phyloP scores from a whole-genome alignment of 2,888 invertebrate species.

The Thalpophila matura region DNA sequence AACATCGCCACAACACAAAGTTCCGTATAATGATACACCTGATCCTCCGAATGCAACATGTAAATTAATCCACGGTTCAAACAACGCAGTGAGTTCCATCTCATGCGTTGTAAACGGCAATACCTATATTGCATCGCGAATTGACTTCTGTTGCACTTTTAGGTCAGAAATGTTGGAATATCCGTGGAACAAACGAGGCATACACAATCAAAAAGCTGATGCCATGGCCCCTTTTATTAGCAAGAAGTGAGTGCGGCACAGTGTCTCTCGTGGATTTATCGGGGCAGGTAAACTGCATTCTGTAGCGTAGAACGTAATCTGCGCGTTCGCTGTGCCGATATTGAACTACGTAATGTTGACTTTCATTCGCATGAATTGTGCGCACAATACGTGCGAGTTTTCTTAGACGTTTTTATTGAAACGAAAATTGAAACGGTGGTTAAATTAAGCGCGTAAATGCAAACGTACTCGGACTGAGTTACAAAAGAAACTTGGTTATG shows the following conservation, averaged over 20 bases:
- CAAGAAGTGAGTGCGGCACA: conserved; percentile 48
- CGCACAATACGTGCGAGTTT: conserved; percentile 21
- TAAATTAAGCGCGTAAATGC: conserved; percentile 10
- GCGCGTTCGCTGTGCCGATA: conserved; percentile 43
- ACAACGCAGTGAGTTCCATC: conserved; percentile 62
- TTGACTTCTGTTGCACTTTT: conserved; percentile 54
- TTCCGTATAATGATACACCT: conserved; percentile 1
- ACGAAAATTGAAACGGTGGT: conserved; percentile 9
- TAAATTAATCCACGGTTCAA: conserved; percentile 42
- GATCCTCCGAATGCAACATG: conserved; percentile 23
- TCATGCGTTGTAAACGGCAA: conserved; percentile 66
- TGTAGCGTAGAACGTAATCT: conserved; percentile 47
- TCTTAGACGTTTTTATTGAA: conserved; percentile 34
- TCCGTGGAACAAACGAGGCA: conserved; percentile 68
- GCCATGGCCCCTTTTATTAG: conserved; percentile 64
- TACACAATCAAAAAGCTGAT: conserved; percentile 75
- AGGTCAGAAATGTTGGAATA: conserved; percentile 66
- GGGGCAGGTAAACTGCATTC: conserved; percentile 59
- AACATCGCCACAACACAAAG: neutral
- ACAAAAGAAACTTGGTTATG: too few relatives aligned
- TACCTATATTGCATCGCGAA: conserved; percentile 52
- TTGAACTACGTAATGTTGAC: conserved; percentile 41
- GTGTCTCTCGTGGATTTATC: conserved; percentile 63
- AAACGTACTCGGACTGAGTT: too few relatives aligned
- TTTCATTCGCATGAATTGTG: conserved; percentile 34